Evolutionary conservation across 2,797 vertebrate genomes (phyloP).

Genomic region (Myotis myotis): DNA sequence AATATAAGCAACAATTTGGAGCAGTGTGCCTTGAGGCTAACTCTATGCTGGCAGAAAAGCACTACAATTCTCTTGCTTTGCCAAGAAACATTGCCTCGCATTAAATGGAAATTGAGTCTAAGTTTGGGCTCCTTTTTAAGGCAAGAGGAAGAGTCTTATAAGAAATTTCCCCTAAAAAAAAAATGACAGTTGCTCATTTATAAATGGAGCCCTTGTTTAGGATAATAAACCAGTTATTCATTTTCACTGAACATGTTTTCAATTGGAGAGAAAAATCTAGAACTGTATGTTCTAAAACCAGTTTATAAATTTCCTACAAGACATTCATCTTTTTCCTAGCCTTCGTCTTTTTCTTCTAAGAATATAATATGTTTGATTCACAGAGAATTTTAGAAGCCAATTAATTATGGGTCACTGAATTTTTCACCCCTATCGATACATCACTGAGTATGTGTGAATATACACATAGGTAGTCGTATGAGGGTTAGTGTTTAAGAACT

Average conservation of each 20-base stretch:
- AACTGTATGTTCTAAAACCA: slow-evolving; percentile 69
- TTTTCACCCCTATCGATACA: neutral
- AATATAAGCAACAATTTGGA: neutral
- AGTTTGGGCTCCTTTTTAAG: neutral
- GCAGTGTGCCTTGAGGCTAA: neutral
- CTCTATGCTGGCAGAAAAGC: neutral
- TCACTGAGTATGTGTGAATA: neutral
- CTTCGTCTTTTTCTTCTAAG: neutral
- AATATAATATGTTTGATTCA: slow-evolving; percentile 57
- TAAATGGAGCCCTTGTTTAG: slow-evolving; percentile 73
- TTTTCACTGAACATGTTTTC: slow-evolving; percentile 58
- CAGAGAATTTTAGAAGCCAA: slow-evolving; percentile 3
- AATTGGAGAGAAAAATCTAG: slow-evolving; percentile 50
- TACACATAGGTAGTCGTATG: neutral
- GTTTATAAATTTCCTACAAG: slow-evolving; percentile 46
- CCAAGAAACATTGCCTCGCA: neutral
- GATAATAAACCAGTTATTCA: slow-evolving; percentile 65
- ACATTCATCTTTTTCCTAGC: slow-evolving; percentile 61
- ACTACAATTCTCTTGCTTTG: neutral
- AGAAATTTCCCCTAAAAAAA: slow-evolving; percentile 50
- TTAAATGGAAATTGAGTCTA: slow-evolving; percentile 4
- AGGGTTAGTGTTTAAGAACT: neutral
- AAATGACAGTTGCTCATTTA: neutral
- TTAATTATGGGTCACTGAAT: neutral
- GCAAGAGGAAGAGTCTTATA: slow-evolving; percentile 32